Conservation (phyloP, 2,888 invertebrate species). For the Deilephila porcellus region DNA sequence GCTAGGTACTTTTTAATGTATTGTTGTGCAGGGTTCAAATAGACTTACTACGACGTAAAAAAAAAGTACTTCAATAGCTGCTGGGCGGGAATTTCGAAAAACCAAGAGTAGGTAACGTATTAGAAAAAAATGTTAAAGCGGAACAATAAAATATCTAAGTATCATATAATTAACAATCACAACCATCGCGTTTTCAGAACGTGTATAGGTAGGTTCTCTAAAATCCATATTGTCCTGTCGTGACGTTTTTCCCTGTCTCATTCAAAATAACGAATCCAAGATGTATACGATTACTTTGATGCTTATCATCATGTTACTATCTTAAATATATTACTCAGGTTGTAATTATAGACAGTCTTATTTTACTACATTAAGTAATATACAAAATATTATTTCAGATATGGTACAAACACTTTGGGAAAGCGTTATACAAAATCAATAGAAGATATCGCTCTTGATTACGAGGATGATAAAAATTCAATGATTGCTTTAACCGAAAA, state of each 20-base stretch:
- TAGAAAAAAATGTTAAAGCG: neutral
- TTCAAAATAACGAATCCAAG: neutral
- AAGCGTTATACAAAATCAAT: constrained; percentile 56
- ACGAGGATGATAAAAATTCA: constrained; percentile 77
- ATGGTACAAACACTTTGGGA: constrained; percentile 18
- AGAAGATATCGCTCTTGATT: constrained; percentile 63
- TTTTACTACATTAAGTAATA: neutral
- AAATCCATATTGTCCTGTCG: no score
- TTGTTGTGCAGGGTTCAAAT: no score
- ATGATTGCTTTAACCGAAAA: constrained; percentile 65
- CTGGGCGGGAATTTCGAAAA: no score
- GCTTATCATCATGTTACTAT: neutral
- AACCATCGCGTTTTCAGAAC: neutral
- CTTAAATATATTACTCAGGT: neutral
- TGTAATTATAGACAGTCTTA: no score
- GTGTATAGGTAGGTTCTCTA: no score
- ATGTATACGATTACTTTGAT: neutral
- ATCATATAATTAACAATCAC: neutral
- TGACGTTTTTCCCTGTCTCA: neutral
- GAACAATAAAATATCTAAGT: neutral
- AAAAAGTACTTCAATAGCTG: no score
- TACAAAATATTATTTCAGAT: constrained; percentile 33
- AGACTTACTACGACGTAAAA: no score
- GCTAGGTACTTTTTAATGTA: no score
- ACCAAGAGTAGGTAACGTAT: no score